Evolutionary conservation across 2,113 vertebrate genomes (phyloP).

Genomic region (Pomatostomus ruficeps): DNA sequence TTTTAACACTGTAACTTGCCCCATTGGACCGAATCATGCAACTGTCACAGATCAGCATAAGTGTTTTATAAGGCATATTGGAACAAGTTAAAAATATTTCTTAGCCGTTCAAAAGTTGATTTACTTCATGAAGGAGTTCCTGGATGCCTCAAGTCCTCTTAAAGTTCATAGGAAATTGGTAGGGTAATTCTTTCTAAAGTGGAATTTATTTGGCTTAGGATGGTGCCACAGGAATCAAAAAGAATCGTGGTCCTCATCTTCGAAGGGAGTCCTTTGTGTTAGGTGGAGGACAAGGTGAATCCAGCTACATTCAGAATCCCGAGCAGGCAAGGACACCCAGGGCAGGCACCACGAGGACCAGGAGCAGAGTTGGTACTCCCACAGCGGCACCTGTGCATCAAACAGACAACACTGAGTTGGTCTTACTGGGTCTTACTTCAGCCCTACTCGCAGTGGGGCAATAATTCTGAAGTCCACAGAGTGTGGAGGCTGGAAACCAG

Average conservation of each 20-base stretch:
- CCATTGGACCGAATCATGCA: slow-evolving; percentile 82
- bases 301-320: slow-evolving; percentile 90
- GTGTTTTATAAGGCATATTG: slow-evolving; percentile 98
- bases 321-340: slow-evolving; percentile 77
- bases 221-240: slow-evolving; percentile 77
- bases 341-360: slow-evolving; percentile 75
- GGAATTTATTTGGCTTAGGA: slow-evolving; percentile 79
- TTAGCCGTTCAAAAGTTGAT: slow-evolving; percentile 80
- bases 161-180: slow-evolving; percentile 70
- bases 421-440: not conserved
- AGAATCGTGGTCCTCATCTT: slow-evolving; percentile 73
- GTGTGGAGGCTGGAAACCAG: not conserved
- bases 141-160: slow-evolving; percentile 81
- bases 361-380: slow-evolving; percentile 59
- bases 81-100: slow-evolving; percentile 91
- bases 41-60: slow-evolving; percentile 87
- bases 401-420: not conserved
- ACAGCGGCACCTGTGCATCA: slow-evolving; percentile 59
- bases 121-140: slow-evolving; percentile 83
- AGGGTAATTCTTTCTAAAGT: slow-evolving; percentile 75
- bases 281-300: slow-evolving; percentile 68
- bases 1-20: slow-evolving; percentile 79
- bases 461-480: not conserved
- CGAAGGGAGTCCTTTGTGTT: slow-evolving; percentile 76
- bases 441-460: fast-evolving